Percentiles rank a stretch among this genome's conserved stretches.
These are phyloP conservation scores for Danaus chrysippus DNA, from an alignment of 2,888 invertebrate genomes.

Conservation along the genomic window DNA sequence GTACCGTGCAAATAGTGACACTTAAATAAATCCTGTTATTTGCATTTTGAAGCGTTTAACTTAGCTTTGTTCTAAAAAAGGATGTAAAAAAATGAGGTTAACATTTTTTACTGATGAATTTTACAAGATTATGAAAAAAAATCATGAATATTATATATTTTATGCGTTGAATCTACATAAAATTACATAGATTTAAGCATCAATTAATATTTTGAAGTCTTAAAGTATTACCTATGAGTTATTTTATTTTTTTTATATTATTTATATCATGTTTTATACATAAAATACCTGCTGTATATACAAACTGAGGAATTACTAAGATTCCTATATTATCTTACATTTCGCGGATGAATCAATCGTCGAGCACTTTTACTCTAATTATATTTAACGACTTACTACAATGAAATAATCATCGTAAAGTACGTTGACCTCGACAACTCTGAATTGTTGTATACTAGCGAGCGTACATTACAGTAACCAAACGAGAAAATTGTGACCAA, in stretches of 20 bases:
- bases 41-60: conserved; percentile 28
- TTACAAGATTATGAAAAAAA: not conserved
- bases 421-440: conserved; percentile 22
- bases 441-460: conserved; percentile 16
- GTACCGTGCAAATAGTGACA: conserved; percentile 58
- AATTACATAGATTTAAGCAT: too few relatives aligned
- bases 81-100: not conserved
- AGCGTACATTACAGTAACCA: conserved; percentile 23
- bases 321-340: not conserved
- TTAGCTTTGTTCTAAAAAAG: not conserved
- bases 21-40: conserved; percentile 51
- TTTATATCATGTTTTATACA: too few relatives aligned
- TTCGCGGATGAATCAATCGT: not conserved
- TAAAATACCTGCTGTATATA: too few relatives aligned
- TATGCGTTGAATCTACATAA: not conserved
- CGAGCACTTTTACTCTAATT: not conserved
- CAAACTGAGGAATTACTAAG: too few relatives aligned
- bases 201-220: too few relatives aligned
- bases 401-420: conserved; percentile 18
- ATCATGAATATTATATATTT: not conserved
- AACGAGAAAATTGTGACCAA: not conserved
- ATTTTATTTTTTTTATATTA: too few relatives aligned
- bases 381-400: conserved; percentile 9
- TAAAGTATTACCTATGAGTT: not conserved
- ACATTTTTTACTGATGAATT: not conserved